Percentiles rank a stretch among this genome's conserved stretches.
These are phyloP conservation scores for Ptilonorhynchus violaceus DNA, from an alignment of 2,113 vertebrate genomes.

Conservation along the genomic window DNA sequence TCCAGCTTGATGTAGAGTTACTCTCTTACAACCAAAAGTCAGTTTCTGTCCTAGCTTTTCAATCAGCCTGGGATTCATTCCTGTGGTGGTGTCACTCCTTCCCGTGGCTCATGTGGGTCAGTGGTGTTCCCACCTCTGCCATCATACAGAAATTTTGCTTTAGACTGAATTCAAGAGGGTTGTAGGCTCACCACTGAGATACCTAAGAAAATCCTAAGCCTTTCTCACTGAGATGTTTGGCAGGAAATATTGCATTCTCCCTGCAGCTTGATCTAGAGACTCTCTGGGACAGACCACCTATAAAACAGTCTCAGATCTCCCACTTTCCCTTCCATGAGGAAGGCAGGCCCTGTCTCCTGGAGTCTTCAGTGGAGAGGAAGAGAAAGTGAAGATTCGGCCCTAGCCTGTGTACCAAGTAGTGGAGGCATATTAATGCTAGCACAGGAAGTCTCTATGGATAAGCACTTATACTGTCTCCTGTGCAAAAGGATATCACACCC, in stretches of 20 bases:
- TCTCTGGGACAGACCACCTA: neutral
- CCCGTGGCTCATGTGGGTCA: fast-evolving
- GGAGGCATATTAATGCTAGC: neutral
- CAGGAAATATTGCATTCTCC: neutral
- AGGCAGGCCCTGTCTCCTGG: fast-evolving
- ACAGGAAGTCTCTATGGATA: neutral
- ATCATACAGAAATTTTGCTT: fast-evolving
- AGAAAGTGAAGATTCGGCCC: neutral
- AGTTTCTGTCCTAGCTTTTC: neutral
- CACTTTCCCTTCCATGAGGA: neutral
- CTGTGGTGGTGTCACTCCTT: neutral
- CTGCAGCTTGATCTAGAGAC: neutral
- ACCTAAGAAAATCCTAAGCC: neutral
- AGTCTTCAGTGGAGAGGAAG: neutral
- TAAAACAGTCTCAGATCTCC: neutral
- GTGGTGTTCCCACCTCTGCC: neutral
- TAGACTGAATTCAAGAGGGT: neutral
- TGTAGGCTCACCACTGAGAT: neutral
- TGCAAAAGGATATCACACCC: neutral
- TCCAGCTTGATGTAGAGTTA: neutral
- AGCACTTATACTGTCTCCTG: neutral
- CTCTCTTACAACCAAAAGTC: neutral
- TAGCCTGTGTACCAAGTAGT: neutral
- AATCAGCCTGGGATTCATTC: neutral
- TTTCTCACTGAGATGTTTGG: neutral